These are phyloP conservation scores for Agapornis roseicollis DNA, from an alignment of 2,113 vertebrate species.

Conservation along the genomic window DNA sequence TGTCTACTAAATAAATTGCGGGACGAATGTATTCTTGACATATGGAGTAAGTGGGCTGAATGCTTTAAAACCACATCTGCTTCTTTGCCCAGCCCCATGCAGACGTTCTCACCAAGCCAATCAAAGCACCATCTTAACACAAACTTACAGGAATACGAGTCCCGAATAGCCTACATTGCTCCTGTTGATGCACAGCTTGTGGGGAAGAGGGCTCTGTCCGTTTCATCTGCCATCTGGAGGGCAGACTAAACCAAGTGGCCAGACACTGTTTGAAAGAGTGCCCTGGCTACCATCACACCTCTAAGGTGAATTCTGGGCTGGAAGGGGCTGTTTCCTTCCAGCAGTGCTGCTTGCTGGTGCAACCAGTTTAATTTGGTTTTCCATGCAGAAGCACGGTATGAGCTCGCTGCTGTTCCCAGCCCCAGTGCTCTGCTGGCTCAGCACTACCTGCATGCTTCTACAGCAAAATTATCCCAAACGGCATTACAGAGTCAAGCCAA, in stretches of 20 bases:
- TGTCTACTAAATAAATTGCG: background rate
- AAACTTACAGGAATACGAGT: background rate
- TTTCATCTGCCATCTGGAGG: background rate
- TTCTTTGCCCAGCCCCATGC: background rate
- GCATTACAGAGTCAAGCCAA: background rate
- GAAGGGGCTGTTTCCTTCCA: background rate
- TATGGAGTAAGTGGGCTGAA: background rate
- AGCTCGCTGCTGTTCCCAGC: background rate
- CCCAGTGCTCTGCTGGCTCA: background rate
- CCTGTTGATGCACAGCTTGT: background rate
- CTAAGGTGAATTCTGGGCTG: background rate
- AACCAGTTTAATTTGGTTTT: background rate
- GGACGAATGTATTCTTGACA: background rate
- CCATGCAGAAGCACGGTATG: background rate
- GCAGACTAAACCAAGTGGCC: background rate
- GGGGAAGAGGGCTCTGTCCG: background rate
- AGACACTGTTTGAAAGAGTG: background rate
- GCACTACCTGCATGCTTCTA: background rate
- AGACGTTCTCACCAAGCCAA: background rate
- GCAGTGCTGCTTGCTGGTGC: background rate
- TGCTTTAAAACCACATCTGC: fast-evolving
- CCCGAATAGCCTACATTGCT: background rate
- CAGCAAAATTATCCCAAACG: background rate
- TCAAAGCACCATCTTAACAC: background rate
- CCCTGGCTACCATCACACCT: background rate